Base-by-base conservation (phyloP, 2,797 vertebrate species). In the Philypnodon macrostomus region DNA sequence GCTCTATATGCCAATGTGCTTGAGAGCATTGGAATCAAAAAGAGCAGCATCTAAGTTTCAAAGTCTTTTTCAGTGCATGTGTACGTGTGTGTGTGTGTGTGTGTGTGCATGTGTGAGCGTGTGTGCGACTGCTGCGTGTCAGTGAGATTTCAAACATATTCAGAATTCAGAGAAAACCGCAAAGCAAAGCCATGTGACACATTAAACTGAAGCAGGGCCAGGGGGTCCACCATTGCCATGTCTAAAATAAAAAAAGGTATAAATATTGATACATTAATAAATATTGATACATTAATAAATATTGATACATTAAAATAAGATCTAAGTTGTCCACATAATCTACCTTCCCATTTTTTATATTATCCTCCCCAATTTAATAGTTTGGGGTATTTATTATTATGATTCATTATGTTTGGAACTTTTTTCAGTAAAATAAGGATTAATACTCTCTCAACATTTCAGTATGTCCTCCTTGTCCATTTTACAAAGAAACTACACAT, bases 141-240 rank as follows among this genome's bases (percentile, higher is more conserved):
- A 60, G 48, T 47, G 30, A 59, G 45, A 64, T 72, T 67, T 53
- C 54, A 47, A 30, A 42, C 39, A 36, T 39, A 32, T 51, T 74
- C 67, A 68, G 66, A 67, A 12, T 42, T 73, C 60, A 44, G 23
- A 38, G 18, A 36, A 31, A 73, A 67, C 41, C 68, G 54, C 38
- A 55, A 49, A 59, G 40, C 56, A 63, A 57, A 58, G 56, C 57
- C 30, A 38, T 59, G 36, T 75, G 69, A 65, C 67, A 56, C 53
- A 38, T 57, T 47, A 69, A 77, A 76, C 62, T 70, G 68, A 78
- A 62, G 42, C 46, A 24, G 49, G 34, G 67, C 61, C 55, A 59
- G 33, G 39, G 63, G 63, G 70, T 56, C 47, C 65, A 59, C 70
- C 66, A 58, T 32, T 15, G 53, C 18, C 11, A 38, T 40, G 39